A percentile compares a stretch with the other conserved stretches of the same genome.
These are phyloP conservation scores for Eriosoma lanigerum DNA, from an alignment of 1,140 invertebrate genomes.

Conservation along the genomic window DNA sequence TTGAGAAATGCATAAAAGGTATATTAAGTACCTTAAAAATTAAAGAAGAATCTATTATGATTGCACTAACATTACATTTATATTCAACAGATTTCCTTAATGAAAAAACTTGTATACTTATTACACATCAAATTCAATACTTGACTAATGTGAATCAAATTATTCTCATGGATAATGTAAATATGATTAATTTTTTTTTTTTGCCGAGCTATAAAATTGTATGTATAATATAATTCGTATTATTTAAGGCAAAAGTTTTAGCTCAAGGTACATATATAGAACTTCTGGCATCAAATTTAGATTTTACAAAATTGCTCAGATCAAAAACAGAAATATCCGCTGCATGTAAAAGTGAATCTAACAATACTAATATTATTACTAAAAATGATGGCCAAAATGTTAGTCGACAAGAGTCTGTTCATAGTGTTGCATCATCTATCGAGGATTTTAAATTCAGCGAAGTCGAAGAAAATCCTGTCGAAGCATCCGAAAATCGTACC, in stretches of 20 bases:
- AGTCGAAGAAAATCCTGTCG: background rate
- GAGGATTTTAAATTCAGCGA: slow-evolving; percentile 34
- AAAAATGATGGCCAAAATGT: background rate
- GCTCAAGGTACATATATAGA: slow-evolving; percentile 64
- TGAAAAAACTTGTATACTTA: slow-evolving; percentile 72
- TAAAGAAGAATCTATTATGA: no score
- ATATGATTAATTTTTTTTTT: background rate
- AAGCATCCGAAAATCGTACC: slow-evolving; percentile 53
- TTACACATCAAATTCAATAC: slow-evolving; percentile 84
- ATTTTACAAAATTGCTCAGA: slow-evolving; percentile 62
- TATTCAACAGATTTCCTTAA: slow-evolving; percentile 59
- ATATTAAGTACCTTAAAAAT: background rate
- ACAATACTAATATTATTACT: background rate
- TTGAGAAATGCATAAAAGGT: slow-evolving; percentile 69
- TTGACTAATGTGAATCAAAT: slow-evolving; percentile 74
- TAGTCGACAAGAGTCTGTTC: slow-evolving; percentile 53
- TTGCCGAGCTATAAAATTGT: background rate
- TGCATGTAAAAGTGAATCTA: slow-evolving; percentile 50
- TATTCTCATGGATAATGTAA: slow-evolving; percentile 74
- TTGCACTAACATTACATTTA: no score
- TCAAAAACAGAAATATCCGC: slow-evolving; percentile 58
- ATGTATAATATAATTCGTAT: slow-evolving; percentile 48
- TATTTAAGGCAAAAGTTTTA: slow-evolving; percentile 62
- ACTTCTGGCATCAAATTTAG: slow-evolving; percentile 60
- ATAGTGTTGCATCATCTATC: slow-evolving; percentile 54